phyloP scores from a whole-genome alignment of 2,113 vertebrate species.

The Paracanthobrama guichenoti region DNA sequence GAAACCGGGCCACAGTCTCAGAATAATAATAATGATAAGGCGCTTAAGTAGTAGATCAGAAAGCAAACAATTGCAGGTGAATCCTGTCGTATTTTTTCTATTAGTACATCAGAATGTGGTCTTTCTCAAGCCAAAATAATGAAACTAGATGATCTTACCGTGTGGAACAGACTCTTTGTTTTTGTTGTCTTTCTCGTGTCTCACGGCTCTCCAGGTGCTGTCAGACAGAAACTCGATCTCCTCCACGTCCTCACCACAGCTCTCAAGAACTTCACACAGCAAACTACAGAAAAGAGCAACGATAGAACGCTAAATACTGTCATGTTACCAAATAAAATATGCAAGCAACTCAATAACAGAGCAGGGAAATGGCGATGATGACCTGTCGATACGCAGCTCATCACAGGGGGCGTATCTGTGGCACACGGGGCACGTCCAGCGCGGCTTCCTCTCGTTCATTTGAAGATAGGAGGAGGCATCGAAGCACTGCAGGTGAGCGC shows the following conservation, averaged over 20 bases:
- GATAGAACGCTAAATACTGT: no score
- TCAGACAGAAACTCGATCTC: constrained; percentile 84
- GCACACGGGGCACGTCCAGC: constrained; percentile 97
- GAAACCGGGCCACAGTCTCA: no score
- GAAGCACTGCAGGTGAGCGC: constrained; percentile 96
- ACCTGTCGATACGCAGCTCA: constrained; percentile 92
- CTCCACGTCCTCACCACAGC: constrained; percentile 75
- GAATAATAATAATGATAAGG: no score
- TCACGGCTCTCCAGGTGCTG: constrained; percentile 83
- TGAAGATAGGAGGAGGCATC: constrained; percentile 95
- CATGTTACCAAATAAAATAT: no score
- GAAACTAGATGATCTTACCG: constrained; percentile 63
- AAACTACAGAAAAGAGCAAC: constrained; percentile 69
- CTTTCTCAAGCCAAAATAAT: neutral
- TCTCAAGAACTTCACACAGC: constrained; percentile 81
- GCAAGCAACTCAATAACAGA: neutral
- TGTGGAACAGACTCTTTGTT: constrained; percentile 78
- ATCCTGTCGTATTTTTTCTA: no score
- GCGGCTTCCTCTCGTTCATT: constrained; percentile 96
- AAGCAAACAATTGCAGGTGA: no score
- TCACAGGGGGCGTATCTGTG: constrained; percentile 94
- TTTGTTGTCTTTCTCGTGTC: constrained; percentile 70
- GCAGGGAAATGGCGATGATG: neutral
- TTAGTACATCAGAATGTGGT: no score
- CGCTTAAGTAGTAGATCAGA: no score